phyloP scores from a whole-genome alignment of 2,797 vertebrate species.

The Molossus molossus region DNA sequence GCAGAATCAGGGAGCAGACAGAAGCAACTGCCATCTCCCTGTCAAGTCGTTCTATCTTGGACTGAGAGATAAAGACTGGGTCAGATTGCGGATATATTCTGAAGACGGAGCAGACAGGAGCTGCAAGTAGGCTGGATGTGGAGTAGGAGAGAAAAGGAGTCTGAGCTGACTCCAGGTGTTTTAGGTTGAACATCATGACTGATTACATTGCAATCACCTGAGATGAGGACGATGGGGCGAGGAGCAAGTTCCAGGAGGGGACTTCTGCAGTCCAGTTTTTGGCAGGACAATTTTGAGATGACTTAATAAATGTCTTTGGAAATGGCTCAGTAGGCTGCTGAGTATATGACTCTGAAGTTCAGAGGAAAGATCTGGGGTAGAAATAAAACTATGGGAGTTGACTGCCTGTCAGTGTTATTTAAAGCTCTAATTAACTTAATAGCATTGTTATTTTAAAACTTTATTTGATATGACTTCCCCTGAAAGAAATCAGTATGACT shows the following conservation, averaged over 20 bases:
- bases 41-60: not conserved
- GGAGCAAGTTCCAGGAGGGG: not conserved
- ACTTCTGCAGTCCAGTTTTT: not conserved
- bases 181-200: not conserved
- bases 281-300: not conserved
- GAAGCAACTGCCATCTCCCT: not conserved
- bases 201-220: not conserved
- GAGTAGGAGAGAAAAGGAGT: not conserved
- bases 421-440: slow-evolving; percentile 28
- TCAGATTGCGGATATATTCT: not conserved
- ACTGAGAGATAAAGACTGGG: not conserved
- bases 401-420: not conserved
- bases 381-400: not conserved
- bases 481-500: slow-evolving; percentile 12
- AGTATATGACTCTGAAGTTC: not conserved
- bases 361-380: not conserved
- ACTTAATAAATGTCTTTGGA: not conserved
- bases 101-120: not conserved
- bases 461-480: not conserved
- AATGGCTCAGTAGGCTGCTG: not conserved
- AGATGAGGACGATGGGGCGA: not conserved
- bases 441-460: slow-evolving; percentile 10
- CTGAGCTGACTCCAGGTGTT: not conserved
- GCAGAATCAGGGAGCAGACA: not conserved
- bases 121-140: not conserved